Evolutionary conservation across 2,113 vertebrate species (phyloP).

Genomic region (Crotalus helleri): DNA sequence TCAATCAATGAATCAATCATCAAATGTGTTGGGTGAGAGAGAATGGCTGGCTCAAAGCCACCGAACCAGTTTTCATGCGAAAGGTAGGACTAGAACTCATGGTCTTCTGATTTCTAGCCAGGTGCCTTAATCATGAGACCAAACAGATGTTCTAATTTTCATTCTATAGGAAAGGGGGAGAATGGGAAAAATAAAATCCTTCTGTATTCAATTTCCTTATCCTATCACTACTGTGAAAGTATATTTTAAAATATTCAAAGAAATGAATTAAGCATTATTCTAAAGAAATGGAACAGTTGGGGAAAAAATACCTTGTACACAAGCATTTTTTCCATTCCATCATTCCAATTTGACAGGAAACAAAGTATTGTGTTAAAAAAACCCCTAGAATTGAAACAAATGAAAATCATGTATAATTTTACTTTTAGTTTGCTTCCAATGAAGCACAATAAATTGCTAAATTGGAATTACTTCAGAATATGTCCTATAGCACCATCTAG

Average conservation of each 20-base stretch:
- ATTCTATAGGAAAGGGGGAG: background rate
- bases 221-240: background rate
- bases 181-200: background rate
- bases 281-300: background rate
- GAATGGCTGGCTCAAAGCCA: background rate
- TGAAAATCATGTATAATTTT: background rate
- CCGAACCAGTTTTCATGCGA: background rate
- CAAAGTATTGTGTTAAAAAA: background rate
- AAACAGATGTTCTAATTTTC: background rate
- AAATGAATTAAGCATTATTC: background rate
- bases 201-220: background rate
- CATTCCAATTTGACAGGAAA: background rate
- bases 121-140: background rate
- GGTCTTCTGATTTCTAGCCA: background rate
- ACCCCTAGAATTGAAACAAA: background rate
- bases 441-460: background rate
- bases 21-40: background rate
- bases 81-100: background rate
- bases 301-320: background rate
- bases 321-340: background rate
- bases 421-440: background rate
- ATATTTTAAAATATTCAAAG: background rate
- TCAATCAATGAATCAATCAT: background rate
- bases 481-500: constrained; percentile 68
- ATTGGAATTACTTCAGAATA: constrained; percentile 11